These are phyloP conservation scores for Styela plicata DNA, from an alignment of 23 tunicate genomes.

Conservation along the genomic window DNA sequence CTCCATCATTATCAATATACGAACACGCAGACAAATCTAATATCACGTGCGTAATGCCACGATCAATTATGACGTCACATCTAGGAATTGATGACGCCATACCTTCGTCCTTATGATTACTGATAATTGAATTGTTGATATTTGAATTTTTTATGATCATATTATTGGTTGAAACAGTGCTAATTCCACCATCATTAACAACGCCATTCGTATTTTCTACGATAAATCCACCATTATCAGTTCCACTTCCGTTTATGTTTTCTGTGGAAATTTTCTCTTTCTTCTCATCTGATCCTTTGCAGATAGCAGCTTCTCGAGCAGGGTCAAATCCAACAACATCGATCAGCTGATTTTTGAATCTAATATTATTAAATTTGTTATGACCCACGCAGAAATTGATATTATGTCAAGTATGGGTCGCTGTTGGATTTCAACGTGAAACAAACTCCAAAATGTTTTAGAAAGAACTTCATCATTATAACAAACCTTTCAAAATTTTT, in stretches of 20 bases:
- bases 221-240: not conserved
- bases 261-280: too few species aligned
- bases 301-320: not conserved
- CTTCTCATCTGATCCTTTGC: not conserved
- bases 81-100: not conserved
- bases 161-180: not conserved
- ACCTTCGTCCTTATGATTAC: not conserved
- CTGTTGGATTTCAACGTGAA: too few species aligned
- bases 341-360: conserved; percentile 3
- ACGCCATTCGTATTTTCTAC: not conserved
- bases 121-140: conserved; percentile 1
- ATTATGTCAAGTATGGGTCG: too few species aligned
- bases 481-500: too few species aligned
- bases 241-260: too few species aligned
- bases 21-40: conserved; percentile 68
- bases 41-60: conserved; percentile 31
- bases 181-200: conserved; percentile 3
- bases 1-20: conserved; percentile 83
- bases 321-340: conserved; percentile 54
- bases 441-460: too few species aligned
- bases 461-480: too few species aligned
- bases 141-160: not conserved
- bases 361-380: too few species aligned
- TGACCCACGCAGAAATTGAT: too few species aligned
- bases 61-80: not conserved